Conservation (phyloP, 2,888 invertebrate species). For the Synergus umbraculus region DNA sequence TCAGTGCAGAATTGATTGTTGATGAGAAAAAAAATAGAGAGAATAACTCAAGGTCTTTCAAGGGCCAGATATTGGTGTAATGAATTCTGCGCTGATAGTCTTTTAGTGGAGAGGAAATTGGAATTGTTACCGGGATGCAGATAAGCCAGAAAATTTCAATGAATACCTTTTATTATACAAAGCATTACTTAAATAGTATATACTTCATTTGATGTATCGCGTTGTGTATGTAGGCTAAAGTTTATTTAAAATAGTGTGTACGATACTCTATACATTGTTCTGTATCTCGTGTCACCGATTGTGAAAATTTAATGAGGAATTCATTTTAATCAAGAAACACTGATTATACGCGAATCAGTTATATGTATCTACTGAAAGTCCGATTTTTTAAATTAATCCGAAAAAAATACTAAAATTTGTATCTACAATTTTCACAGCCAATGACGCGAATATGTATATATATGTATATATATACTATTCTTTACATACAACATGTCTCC, state of each 20-base stretch:
- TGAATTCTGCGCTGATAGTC: not conserved
- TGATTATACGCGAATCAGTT: not conserved
- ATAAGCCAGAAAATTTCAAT: conserved; percentile 53
- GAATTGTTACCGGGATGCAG: not conserved
- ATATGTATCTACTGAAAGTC: conserved; percentile 39
- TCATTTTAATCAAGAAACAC: not conserved
- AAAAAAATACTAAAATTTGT: conserved; percentile 49
- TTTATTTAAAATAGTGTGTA: conserved; percentile 71
- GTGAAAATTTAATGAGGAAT: conserved; percentile 50
- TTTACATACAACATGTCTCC: conserved; percentile 44
- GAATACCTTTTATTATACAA: conserved; percentile 77
- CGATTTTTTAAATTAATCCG: conserved; percentile 43
- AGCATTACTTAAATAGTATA: conserved; percentile 77
- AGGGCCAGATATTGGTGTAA: not conserved
- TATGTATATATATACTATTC: conserved; percentile 48
- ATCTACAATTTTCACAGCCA: conserved; percentile 57
- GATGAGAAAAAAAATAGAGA: not conserved
- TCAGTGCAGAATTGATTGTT: not conserved
- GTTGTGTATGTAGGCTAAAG: conserved; percentile 63
- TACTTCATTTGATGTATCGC: conserved; percentile 63
- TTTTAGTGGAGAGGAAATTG: not conserved
- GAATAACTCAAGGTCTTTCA: not conserved
- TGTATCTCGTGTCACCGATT: conserved; percentile 63
- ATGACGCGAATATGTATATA: conserved; percentile 58
- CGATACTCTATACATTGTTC: conserved; percentile 68